Evolutionary conservation across 1,140 invertebrate genomes (phyloP).

Genomic region (Hypsibius dujardini): DNA sequence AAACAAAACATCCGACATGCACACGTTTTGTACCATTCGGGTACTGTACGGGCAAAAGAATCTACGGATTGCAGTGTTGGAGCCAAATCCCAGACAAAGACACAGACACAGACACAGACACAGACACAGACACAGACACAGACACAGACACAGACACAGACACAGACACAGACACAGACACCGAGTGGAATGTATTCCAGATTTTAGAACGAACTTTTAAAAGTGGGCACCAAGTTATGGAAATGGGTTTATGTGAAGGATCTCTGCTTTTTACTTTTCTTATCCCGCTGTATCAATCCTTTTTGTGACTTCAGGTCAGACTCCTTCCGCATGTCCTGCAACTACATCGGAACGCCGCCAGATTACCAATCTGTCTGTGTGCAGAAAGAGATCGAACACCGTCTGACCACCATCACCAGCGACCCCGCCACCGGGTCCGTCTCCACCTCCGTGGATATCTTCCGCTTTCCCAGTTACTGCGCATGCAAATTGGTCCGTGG

Average conservation of each 20-base stretch:
- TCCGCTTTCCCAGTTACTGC: conserved; percentile 16
- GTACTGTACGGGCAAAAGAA: background rate
- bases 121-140: too few relatives aligned
- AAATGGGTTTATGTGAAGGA: too few relatives aligned
- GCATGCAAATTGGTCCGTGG: background rate
- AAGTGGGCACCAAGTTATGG: too few relatives aligned
- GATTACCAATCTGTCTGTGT: background rate
- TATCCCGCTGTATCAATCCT: background rate
- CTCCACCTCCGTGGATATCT: background rate
- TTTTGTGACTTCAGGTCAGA: background rate
- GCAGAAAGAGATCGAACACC: conserved; percentile 11
- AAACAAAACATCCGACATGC: too few relatives aligned
- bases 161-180: too few relatives aligned
- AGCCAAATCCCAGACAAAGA: too few relatives aligned
- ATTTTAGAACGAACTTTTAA: too few relatives aligned
- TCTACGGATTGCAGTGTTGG: too few relatives aligned
- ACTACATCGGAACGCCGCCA: background rate
- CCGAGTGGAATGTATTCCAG: too few relatives aligned
- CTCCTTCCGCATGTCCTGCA: background rate
- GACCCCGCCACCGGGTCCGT: background rate
- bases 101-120: too few relatives aligned
- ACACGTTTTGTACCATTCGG: background rate
- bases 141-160: too few relatives aligned
- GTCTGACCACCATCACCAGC: conserved; percentile 6
- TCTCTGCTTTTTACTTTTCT: too few relatives aligned